These are phyloP conservation scores for Porites evermanni DNA, from an alignment of 92 coral and sea anemone genomes.

Conservation along the genomic window DNA sequence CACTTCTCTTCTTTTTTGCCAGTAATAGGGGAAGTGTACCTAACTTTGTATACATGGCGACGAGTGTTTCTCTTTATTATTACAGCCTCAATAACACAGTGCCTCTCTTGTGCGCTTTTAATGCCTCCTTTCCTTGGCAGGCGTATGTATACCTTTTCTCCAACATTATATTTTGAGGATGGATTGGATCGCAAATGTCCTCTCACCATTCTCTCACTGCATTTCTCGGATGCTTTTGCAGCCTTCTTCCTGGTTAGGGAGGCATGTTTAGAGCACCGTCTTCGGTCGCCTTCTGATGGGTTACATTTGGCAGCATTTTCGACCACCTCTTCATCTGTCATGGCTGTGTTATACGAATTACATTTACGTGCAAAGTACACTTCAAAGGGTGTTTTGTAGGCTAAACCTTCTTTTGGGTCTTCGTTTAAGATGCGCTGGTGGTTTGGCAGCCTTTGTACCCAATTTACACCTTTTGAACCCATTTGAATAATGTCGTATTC, in stretches of 20 bases:
- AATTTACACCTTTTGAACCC: conserved; percentile 50
- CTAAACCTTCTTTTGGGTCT: conserved; percentile 62
- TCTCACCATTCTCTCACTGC: conserved; percentile 28
- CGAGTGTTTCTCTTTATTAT: conserved; percentile 37
- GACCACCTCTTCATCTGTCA: conserved; percentile 33
- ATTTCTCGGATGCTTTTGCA: neutral
- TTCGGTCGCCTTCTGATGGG: conserved; percentile 7
- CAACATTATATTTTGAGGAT: conserved; percentile 47
- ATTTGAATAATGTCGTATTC: conserved; percentile 65
- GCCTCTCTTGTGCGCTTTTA: conserved; percentile 48
- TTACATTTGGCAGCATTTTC: neutral
- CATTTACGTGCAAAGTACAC: too few species aligned
- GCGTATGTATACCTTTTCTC: conserved; percentile 38
- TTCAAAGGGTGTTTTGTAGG: conserved; percentile 10
- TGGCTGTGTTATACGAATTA: conserved; percentile 35
- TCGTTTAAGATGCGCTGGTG: conserved; percentile 52
- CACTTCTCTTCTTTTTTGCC: conserved; percentile 48
- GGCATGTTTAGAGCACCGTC: conserved; percentile 26
- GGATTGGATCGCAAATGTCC: conserved; percentile 33
- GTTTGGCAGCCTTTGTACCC: conserved; percentile 41
- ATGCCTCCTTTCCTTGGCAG: conserved; percentile 52
- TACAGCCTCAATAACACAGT: conserved; percentile 46
- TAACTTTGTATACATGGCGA: conserved; percentile 39
- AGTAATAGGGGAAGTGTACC: conserved; percentile 44
- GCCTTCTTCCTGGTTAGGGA: conserved; percentile 24